Percentiles rank a stretch among this genome's conserved stretches.
Evolutionary conservation across 2,888 invertebrate species (phyloP).

Genomic region (Exocentrus adspersus): DNA sequence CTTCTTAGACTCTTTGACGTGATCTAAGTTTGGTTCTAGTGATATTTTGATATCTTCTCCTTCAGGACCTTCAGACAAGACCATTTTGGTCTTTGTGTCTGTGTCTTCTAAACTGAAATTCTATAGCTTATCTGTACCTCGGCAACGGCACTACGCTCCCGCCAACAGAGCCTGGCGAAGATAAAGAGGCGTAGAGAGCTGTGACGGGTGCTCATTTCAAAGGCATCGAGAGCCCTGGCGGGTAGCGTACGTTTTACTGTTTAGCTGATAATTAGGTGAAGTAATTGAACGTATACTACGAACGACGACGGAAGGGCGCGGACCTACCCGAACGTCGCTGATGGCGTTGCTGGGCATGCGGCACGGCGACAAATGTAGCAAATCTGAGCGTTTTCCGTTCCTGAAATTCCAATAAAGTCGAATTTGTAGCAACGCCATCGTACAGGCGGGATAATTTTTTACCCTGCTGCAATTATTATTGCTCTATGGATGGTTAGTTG

Average conservation of each 20-base stretch:
- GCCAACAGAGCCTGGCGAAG: slow-evolving; percentile 20
- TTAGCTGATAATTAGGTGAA: slow-evolving; percentile 59
- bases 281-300: slow-evolving; percentile 59
- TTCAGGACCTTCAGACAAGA: too few species aligned
- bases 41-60: too few species aligned
- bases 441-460: too few species aligned
- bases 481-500: too few species aligned
- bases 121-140: background rate
- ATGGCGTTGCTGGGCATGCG: slow-evolving; percentile 48
- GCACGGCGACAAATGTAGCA: slow-evolving; percentile 48
- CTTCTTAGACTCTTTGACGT: too few species aligned
- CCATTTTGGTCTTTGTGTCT: too few species aligned
- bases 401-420: too few species aligned
- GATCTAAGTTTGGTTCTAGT: too few species aligned
- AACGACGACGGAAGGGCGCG: slow-evolving; percentile 45
- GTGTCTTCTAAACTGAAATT: too few species aligned
- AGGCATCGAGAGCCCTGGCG: slow-evolving; percentile 20
- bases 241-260: slow-evolving; percentile 56
- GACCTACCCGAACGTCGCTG: slow-evolving; percentile 45
- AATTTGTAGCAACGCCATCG: too few species aligned
- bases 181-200: slow-evolving; percentile 28
- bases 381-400: too few species aligned
- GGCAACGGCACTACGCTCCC: background rate
- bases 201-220: slow-evolving; percentile 22
- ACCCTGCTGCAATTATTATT: too few species aligned